phyloP scores from a whole-genome alignment of 2,113 vertebrate genomes.

The Choloepus hoffmanni region DNA sequence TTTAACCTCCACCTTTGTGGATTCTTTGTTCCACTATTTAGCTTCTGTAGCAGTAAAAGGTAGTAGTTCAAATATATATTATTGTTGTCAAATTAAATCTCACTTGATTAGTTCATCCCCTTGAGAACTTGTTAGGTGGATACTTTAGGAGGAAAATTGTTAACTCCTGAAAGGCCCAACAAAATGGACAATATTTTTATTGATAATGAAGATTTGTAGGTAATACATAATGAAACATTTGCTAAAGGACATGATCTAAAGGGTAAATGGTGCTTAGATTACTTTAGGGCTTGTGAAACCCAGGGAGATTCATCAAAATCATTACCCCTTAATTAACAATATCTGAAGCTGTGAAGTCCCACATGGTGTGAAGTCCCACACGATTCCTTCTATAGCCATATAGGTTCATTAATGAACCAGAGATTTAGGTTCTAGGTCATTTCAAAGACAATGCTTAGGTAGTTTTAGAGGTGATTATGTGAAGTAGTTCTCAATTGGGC shows the following conservation, averaged over 20 bases:
- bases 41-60: slow-evolving; percentile 83
- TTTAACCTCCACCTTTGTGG: slow-evolving; percentile 87
- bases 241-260: background rate
- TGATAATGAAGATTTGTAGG: background rate
- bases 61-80: slow-evolving; percentile 78
- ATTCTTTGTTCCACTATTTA: slow-evolving; percentile 83
- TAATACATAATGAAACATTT: background rate
- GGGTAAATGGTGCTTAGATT: slow-evolving; percentile 16
- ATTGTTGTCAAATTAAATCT: slow-evolving; percentile 70
- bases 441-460: background rate
- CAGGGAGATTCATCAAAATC: slow-evolving; percentile 9
- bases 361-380: background rate
- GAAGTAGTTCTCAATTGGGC: background rate
- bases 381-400: background rate
- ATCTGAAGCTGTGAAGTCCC: background rate
- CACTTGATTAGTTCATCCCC: slow-evolving; percentile 77
- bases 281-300: background rate
- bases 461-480: background rate
- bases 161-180: background rate
- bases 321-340: background rate
- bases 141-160: slow-evolving; percentile 56
- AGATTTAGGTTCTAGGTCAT: background rate
- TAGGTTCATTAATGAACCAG: background rate
- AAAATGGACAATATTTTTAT: background rate
- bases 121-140: slow-evolving; percentile 67